Conservation (phyloP, 2,113 vertebrate species). For the Engystomops pustulosus region DNA sequence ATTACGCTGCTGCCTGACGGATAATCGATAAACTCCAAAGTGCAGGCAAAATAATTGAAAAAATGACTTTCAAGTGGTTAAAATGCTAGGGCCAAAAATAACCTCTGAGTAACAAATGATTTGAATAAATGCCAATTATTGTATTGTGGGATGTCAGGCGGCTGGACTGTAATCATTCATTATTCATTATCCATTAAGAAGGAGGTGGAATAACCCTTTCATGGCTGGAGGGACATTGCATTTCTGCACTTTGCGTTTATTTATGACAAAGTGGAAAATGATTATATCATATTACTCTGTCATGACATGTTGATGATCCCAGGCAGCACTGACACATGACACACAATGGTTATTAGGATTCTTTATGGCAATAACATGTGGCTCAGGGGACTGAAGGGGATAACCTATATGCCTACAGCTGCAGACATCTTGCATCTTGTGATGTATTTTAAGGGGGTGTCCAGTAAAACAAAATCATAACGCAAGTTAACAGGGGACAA, state of each 20-base stretch:
- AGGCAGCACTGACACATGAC: background rate
- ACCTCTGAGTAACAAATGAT: conserved; percentile 43
- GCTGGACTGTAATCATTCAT: conserved; percentile 1
- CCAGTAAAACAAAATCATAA: too few relatives aligned
- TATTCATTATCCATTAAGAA: conserved; percentile 14
- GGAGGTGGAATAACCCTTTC: background rate
- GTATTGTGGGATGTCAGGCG: background rate
- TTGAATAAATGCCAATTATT: conserved; percentile 43
- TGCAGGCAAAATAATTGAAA: conserved; percentile 54
- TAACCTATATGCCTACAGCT: too few relatives aligned
- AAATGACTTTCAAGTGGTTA: conserved; percentile 50
- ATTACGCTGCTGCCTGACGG: conserved; percentile 40
- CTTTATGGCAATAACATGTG: too few relatives aligned
- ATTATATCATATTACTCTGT: background rate
- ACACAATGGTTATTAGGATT: too few relatives aligned
- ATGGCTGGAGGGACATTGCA: background rate
- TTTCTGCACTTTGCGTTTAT: background rate
- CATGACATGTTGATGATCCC: background rate
- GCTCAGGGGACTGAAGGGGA: too few relatives aligned
- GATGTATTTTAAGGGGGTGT: too few relatives aligned
- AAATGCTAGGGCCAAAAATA: conserved; percentile 49
- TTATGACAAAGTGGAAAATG: background rate
- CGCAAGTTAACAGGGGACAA: too few relatives aligned
- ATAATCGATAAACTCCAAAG: conserved; percentile 58
- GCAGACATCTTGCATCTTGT: too few relatives aligned